A percentile compares a stretch with the other conserved stretches of the same genome.
Conservation (phyloP, 2,113 vertebrate species). For the Pao palembangensis region DNA sequence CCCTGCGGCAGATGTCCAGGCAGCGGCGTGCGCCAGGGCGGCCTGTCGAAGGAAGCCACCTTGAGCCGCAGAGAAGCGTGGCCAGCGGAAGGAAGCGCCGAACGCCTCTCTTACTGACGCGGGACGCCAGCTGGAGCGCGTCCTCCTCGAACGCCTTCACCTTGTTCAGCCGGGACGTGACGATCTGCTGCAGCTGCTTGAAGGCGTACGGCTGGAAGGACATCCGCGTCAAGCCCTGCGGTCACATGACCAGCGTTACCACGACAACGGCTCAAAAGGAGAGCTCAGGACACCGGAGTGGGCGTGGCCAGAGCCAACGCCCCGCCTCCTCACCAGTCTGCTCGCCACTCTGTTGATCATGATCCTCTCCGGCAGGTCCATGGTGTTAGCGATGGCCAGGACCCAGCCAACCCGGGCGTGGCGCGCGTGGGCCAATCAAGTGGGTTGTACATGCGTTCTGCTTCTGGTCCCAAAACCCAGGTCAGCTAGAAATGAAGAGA, state of each 20-base stretch:
- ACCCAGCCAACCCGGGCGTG: conserved; percentile 87
- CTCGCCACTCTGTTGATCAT: conserved; percentile 95
- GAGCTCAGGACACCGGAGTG: too few relatives aligned
- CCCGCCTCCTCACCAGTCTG: conserved; percentile 80
- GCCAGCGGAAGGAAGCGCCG: too few relatives aligned
- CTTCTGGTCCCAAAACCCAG: conserved; percentile 95
- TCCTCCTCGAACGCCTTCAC: conserved; percentile 92
- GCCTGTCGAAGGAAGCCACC: conserved; percentile 80
- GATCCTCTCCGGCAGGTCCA: conserved; percentile 96
- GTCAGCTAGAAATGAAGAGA: too few relatives aligned
- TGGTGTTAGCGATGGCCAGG: conserved; percentile 95
- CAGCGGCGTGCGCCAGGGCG: conserved; percentile 92
- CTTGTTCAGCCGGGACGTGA: conserved; percentile 82
- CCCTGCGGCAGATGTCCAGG: conserved; percentile 91
- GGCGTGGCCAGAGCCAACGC: neutral
- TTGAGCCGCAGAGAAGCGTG: neutral
- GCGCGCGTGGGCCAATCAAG: conserved; percentile 94
- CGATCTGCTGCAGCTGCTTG: conserved; percentile 91
- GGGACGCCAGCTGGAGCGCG: conserved; percentile 87
- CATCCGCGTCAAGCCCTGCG: conserved; percentile 92
- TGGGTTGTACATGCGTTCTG: conserved; percentile 94
- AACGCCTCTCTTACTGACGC: conserved; percentile 59
- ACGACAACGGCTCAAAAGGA: too few relatives aligned
- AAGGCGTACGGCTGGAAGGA: conserved; percentile 95
- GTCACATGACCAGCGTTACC: neutral